Percentiles rank a stretch among this genome's conserved stretches.
phyloP scores from a whole-genome alignment of 2,888 invertebrate genomes.

The Malthinus seriepunctatus region DNA sequence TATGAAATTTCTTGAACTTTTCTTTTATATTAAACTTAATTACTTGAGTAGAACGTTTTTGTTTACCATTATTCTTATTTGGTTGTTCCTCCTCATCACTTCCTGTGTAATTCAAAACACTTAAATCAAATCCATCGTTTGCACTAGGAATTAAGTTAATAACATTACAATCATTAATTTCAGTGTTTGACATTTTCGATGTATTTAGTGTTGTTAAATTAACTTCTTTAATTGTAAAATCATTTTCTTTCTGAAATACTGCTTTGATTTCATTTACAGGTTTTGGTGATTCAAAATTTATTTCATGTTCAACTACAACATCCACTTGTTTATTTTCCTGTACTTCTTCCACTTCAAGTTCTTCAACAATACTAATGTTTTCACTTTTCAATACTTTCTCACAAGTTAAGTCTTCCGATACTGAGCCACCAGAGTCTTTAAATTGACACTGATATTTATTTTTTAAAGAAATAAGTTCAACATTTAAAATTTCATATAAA shows the following conservation, averaged over 20 bases:
- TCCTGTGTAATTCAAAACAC: constrained; percentile 6
- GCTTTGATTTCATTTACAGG: background rate
- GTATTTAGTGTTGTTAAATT: constrained; percentile 1
- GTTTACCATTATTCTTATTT: background rate
- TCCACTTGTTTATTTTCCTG: no score
- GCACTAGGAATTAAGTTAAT: constrained; percentile 40
- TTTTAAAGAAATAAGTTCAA: constrained; percentile 28
- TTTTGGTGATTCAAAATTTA: background rate
- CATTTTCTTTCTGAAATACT: background rate
- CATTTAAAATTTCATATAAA: constrained; percentile 40
- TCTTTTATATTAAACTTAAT: background rate
- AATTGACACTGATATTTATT: background rate
- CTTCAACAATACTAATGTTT: no score
- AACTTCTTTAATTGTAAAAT: background rate
- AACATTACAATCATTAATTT: constrained; percentile 35
- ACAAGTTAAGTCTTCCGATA: background rate
- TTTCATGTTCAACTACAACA: background rate
- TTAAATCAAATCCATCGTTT: constrained; percentile 37
- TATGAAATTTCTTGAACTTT: background rate
- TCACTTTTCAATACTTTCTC: background rate
- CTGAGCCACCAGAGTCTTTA: background rate
- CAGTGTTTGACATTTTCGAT: constrained; percentile 34
- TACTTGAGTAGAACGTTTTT: background rate
- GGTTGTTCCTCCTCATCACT: background rate
- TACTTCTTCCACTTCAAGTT: background rate